Percentiles rank a stretch among this genome's conserved stretches.
phyloP scores from a whole-genome alignment of 2,113 vertebrate genomes.

The Petaurus breviceps region DNA sequence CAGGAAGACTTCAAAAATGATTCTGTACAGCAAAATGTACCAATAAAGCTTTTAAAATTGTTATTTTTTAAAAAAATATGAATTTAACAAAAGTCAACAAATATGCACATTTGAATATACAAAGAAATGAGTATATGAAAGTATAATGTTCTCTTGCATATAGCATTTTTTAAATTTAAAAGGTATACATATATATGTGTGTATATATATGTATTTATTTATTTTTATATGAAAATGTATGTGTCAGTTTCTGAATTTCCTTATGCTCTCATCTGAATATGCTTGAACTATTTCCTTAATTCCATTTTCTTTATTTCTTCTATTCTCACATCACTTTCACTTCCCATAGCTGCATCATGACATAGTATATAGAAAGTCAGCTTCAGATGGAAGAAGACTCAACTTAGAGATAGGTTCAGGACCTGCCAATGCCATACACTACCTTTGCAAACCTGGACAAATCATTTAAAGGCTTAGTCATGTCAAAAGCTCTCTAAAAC shows the following conservation, averaged over 20 bases:
- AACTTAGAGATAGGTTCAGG: not conserved
- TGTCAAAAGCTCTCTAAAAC: not conserved
- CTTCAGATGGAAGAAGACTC: not conserved
- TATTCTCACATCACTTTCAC: not conserved
- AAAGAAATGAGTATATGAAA: not conserved
- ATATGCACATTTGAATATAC: not conserved
- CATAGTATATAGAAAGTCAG: not conserved
- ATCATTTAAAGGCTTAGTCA: not conserved
- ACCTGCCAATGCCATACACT: not conserved
- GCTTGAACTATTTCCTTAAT: not conserved
- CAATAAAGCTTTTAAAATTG: not conserved
- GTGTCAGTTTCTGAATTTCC: not conserved
- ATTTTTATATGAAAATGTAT: not conserved
- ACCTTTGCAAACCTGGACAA: not conserved
- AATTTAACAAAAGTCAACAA: not conserved
- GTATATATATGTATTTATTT: not conserved
- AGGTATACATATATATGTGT: no score
- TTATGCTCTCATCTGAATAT: not conserved
- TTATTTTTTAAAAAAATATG: not conserved
- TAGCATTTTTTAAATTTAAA: no score
- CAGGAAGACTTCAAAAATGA: not conserved
- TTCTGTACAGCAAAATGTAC: not conserved
- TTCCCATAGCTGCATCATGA: not conserved
- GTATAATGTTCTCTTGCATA: not conserved
- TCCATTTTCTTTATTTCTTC: not conserved